phyloP scores from a whole-genome alignment of 2,888 invertebrate genomes.

The Heliothis peltigera region DNA sequence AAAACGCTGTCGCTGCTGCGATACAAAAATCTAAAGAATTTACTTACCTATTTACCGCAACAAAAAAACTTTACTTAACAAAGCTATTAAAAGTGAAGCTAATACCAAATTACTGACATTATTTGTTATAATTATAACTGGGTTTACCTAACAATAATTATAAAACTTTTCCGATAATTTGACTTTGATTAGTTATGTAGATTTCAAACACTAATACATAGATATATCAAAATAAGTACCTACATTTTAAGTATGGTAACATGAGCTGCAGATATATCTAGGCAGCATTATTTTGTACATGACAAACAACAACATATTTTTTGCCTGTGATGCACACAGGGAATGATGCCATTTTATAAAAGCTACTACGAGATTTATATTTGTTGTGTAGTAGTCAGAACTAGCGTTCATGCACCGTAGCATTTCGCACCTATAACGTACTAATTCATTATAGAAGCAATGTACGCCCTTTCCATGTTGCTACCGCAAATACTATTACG shows the following conservation, averaged over 20 bases:
- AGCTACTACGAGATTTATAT: neutral
- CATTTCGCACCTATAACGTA: conserved; percentile 7
- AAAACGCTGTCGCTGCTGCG: too few relatives aligned
- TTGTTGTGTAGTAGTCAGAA: neutral
- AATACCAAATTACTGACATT: conserved; percentile 11
- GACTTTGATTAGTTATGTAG: neutral
- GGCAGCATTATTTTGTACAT: too few relatives aligned
- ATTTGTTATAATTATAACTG: neutral
- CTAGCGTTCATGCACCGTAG: neutral
- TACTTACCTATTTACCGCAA: neutral
- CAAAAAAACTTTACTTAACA: neutral
- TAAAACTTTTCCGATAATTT: conserved; percentile 27
- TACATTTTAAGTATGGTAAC: neutral
- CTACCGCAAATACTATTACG: conserved; percentile 45
- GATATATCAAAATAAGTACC: neutral
- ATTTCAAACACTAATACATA: neutral
- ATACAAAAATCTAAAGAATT: too few relatives aligned
- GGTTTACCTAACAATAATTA: conserved; percentile 18
- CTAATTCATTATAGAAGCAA: neutral
- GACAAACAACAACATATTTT: too few relatives aligned
- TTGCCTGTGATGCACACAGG: too few relatives aligned
- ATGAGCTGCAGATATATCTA: too few relatives aligned
- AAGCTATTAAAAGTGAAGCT: too few relatives aligned
- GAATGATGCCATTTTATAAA: neutral
- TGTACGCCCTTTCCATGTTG: conserved; percentile 56